Conservation (phyloP, 2,113 vertebrate species). For the Dicaeum eximium region DNA sequence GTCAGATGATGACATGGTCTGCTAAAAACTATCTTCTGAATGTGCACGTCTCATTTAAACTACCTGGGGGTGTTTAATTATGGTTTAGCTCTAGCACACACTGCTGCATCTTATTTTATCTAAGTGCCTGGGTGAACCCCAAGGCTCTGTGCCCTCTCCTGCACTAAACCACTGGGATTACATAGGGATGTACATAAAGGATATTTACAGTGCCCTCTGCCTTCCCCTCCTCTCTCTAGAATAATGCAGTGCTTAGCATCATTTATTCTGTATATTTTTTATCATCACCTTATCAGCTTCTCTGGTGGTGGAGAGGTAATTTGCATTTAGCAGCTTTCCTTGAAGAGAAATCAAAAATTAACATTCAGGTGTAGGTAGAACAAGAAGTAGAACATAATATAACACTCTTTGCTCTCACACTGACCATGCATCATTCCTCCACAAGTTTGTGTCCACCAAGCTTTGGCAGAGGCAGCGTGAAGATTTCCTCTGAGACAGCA, state of each 20-base stretch:
- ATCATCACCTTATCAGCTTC: not conserved
- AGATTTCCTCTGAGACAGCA: not conserved
- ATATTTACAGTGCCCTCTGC: not conserved
- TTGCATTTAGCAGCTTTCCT: not conserved
- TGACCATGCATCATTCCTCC: not conserved
- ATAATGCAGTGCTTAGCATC: not conserved
- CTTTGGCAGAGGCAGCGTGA: not conserved
- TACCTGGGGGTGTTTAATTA: conserved; percentile 48
- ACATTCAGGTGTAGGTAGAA: not conserved
- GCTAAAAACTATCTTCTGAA: not conserved
- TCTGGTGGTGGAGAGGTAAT: not conserved
- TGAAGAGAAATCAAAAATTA: conserved; percentile 16
- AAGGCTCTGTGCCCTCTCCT: not conserved
- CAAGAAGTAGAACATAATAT: not conserved
- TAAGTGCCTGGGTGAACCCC: not conserved
- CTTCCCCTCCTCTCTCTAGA: not conserved
- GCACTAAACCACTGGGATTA: not conserved
- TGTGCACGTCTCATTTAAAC: not conserved
- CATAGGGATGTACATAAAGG: not conserved
- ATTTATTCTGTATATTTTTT: not conserved
- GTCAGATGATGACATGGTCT: not conserved
- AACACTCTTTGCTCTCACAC: not conserved
- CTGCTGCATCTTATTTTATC: not conserved
- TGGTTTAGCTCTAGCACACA: not conserved
- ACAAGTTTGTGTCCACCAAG: not conserved